phyloP scores from a whole-genome alignment of 2,888 invertebrate species.

The Creontiades dilutus region DNA sequence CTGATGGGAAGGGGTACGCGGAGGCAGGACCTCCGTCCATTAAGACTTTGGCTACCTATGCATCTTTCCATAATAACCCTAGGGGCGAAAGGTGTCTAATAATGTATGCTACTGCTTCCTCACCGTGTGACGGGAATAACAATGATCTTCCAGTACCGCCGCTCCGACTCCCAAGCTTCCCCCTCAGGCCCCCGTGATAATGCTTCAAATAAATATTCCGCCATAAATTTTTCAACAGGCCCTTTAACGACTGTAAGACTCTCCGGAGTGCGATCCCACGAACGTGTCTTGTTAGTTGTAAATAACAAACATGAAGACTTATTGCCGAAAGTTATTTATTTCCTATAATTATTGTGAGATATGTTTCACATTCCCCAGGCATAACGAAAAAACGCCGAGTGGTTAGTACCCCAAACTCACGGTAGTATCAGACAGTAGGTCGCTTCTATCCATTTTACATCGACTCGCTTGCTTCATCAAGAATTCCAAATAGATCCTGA shows the following conservation, averaged over 20 bases:
- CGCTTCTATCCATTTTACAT: no score
- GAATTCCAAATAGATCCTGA: no score
- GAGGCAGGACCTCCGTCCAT: conserved; percentile 38
- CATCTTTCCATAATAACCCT: conserved; percentile 57
- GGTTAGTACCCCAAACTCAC: no score
- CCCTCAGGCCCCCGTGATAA: conserved; percentile 20
- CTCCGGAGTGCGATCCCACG: neutral
- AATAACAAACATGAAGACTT: conserved; percentile 11
- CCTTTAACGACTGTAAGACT: neutral
- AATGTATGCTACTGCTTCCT: conserved; percentile 62
- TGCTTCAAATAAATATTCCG: conserved; percentile 29
- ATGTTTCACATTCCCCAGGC: neutral
- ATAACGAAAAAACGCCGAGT: neutral
- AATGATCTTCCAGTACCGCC: conserved; percentile 47
- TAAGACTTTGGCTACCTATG: conserved; percentile 69
- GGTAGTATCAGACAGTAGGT: no score
- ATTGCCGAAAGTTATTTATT: neutral
- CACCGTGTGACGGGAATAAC: conserved; percentile 63
- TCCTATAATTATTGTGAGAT: neutral
- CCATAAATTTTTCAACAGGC: conserved; percentile 28
- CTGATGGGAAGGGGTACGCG: conserved; percentile 8
- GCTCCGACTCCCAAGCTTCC: neutral
- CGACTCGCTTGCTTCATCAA: no score
- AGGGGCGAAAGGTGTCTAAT: conserved; percentile 68
- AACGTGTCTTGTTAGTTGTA: conserved; percentile 7